phyloP scores from a whole-genome alignment of 2,888 invertebrate species.

The Apomyelois bistriatella region DNA sequence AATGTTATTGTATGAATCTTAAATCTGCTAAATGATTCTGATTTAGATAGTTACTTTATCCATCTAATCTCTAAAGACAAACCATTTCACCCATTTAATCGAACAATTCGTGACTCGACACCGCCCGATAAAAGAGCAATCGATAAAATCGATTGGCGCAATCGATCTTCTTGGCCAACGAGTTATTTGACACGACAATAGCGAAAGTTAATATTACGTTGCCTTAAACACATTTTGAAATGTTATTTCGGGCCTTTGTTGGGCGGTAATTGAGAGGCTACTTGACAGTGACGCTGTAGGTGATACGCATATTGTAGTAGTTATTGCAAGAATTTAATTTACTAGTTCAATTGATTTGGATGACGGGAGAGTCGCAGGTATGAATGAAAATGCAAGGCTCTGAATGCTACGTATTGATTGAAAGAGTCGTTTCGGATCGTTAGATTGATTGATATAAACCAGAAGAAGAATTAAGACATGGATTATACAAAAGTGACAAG shows the following conservation, averaged over 20 bases:
- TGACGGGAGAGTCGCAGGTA: no score
- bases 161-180: constrained; percentile 11
- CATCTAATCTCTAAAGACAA: background rate
- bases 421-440: no score
- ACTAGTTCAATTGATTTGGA: no score
- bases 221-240: constrained; percentile 6
- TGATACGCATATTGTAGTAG: background rate
- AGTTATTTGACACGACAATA: constrained; percentile 18
- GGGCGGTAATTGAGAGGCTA: background rate
- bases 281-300: background rate
- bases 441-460: no score
- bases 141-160: constrained; percentile 6
- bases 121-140: constrained; percentile 5
- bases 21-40: no score
- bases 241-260: constrained; percentile 3
- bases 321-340: background rate
- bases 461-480: no score
- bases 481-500: no score
- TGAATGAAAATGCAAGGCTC: no score
- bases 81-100: background rate
- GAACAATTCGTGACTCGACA: constrained; percentile 4
- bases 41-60: background rate
- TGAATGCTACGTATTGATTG: no score
- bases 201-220: constrained; percentile 18
- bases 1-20: no score